A percentile compares a stretch with the other conserved stretches of the same genome.
Conservation (phyloP, 2,888 invertebrate genomes). For the Drosophila tanythrix region DNA sequence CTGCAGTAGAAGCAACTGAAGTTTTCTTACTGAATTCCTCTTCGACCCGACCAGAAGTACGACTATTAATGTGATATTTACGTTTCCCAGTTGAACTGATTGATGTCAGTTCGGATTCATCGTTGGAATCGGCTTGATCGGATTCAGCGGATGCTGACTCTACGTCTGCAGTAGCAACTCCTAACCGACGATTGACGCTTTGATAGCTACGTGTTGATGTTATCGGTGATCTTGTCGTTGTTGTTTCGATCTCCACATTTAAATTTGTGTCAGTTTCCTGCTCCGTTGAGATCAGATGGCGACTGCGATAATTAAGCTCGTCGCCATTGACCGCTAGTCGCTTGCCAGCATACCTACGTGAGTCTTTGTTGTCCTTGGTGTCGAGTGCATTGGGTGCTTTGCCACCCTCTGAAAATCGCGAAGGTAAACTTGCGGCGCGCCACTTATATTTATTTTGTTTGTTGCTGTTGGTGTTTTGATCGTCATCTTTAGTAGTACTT, state of each 20-base stretch:
- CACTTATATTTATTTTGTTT: slow-evolving; percentile 46
- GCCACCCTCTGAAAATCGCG: slow-evolving; percentile 23
- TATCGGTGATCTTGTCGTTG: not conserved
- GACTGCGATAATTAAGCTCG: slow-evolving; percentile 40
- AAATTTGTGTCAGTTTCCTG: slow-evolving; percentile 2
- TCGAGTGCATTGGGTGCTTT: slow-evolving; percentile 37
- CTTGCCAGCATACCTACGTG: slow-evolving; percentile 73
- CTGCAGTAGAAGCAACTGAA: too few relatives aligned
- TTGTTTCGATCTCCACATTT: slow-evolving; percentile 8
- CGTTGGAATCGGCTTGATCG: not conserved
- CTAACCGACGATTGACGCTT: slow-evolving; percentile 20
- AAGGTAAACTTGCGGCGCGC: slow-evolving; percentile 46
- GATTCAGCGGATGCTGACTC: not conserved
- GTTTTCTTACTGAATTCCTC: too few relatives aligned
- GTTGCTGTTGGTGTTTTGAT: slow-evolving; percentile 3
- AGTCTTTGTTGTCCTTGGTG: slow-evolving; percentile 54
- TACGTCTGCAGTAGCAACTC: not conserved
- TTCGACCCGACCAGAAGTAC: not conserved
- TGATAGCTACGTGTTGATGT: slow-evolving; percentile 44
- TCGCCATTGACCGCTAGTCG: slow-evolving; percentile 51
- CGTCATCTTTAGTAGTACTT: slow-evolving; percentile 47
- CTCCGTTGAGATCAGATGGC: slow-evolving; percentile 56
- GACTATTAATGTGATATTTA: not conserved
- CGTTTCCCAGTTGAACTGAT: not conserved
- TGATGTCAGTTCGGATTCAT: not conserved